These are phyloP conservation scores for Balaenoptera acutorostrata DNA, from an alignment of 2,113 vertebrate genomes.

Conservation along the genomic window DNA sequence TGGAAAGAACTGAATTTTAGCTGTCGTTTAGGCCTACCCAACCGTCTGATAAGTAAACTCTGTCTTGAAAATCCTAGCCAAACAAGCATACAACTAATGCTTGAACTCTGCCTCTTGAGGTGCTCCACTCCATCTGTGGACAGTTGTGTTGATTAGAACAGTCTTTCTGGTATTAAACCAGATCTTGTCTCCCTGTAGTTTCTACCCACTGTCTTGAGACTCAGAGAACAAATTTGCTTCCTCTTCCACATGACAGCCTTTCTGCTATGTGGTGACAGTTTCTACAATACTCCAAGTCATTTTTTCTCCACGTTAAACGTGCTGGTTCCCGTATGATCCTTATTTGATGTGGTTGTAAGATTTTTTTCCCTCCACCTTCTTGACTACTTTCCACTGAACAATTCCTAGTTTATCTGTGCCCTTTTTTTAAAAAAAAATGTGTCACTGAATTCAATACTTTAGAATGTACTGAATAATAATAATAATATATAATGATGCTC, in stretches of 20 bases:
- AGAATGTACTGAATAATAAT: not conserved
- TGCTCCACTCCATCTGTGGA: not conserved
- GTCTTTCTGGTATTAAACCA: slow-evolving; percentile 20
- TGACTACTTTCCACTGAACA: not conserved
- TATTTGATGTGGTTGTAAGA: not conserved
- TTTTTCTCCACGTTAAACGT: slow-evolving; percentile 6
- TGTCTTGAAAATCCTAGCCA: slow-evolving; percentile 15
- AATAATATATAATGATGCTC: not conserved
- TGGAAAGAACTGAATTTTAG: slow-evolving; percentile 33
- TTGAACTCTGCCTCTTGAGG: not conserved
- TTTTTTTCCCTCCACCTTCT: not conserved
- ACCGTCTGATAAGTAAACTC: not conserved
- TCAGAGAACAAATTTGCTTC: slow-evolving; percentile 44
- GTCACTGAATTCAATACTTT: not conserved
- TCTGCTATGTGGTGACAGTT: slow-evolving; percentile 38
- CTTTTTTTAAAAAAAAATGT: not conserved
- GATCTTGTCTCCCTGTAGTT: slow-evolving; percentile 12
- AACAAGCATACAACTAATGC: not conserved
- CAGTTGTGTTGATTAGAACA: slow-evolving; percentile 33
- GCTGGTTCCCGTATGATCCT: not conserved
- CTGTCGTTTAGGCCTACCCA: not conserved
- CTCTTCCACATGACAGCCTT: slow-evolving; percentile 36
- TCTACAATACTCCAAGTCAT: not conserved
- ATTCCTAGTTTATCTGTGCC: not conserved
- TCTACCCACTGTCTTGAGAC: not conserved